Evolutionary conservation across 2,113 vertebrate species (phyloP), one percentile per base, ranked within the genome.

Genomic region (Alligator sinensis): DNA sequence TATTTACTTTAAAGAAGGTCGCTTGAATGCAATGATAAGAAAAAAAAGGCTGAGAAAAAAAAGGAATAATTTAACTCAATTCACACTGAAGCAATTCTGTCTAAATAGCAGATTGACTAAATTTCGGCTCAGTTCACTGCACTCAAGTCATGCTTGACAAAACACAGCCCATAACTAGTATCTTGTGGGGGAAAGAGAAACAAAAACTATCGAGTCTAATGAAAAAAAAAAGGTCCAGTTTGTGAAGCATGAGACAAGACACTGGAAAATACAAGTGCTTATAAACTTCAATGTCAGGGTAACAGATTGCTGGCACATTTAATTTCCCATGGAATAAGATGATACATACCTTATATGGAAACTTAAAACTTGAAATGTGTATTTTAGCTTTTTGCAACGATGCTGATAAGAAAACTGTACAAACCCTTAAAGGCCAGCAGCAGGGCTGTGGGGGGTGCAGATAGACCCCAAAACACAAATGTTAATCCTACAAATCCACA

Each of bases 261-360:
- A 76, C 70, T 72, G 63, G 34, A 78, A 88, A 82, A 72, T 27
- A 72, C 18, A 84, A 90, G 66, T 2, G 5, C 64, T 38, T 59
- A 54, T 0, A 80, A 55, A 62, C 60, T 79, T 70, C 12, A 0
- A n/a, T 86, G 62, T 80, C 82, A 77, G 75, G 90, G 5, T 47
- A 92, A 89, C 3, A 80, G 59, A 89, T 54, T 30, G 5, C 78
- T 63, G 19, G 66, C 74, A 59, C n/a, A 24, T 63, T 89, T 77
- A 24, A 88, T 82, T 89, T 92, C 54, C 64, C 19, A n/a, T 70
- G 88, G 63, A 27, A 15, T 82, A 82, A 68, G 38, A 81, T 34
- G 82, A 91, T 5, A 22, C 34, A 63, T 5, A 86, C 80, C 86
- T 84, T 95, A 91, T 72, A 88, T 59, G 83, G 87, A 87, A 93